Evolutionary conservation across 2,113 vertebrate species (phyloP), one percentile per base, ranked within the genome.

Genomic region (Laterallus jamaicensis): DNA sequence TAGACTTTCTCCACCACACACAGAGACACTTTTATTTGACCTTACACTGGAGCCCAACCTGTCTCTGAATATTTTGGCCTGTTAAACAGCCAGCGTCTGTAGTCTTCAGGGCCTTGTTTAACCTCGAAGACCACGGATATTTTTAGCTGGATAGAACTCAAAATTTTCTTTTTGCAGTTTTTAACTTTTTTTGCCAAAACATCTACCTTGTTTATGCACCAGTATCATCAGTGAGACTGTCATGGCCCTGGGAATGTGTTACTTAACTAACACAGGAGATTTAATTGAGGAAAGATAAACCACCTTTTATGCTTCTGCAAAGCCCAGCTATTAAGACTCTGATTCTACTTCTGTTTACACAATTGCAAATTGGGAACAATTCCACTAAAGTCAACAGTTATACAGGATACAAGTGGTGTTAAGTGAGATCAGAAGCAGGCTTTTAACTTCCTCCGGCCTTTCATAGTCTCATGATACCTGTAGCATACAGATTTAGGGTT

Each of bases 1-100:
- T 80, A n/a, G 74, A 81, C 68, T 56, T 86, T 86, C 63, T 86
- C 54, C 55, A 81, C 82, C 86, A 93, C 92, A 96, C 86, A 95
- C 73, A 96, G 84, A 95, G 56, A 76, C 35, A 81, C 19, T 76
- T 95, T 96, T 96, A 92, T 93, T 90, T 93, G 89, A 90, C 94
- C 60, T 95, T 76, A 68, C 26, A 21, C 28, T 90, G 92, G 50
- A 95, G 50, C 66, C 86, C 78, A 94, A 91, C 52, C 28, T 82
- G 54, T 37, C 40, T 86, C 42, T 87, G 95, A 96, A 92, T 95
- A 83, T 89, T 93, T 84, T 95, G 79, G 70, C 90, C 74, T 44
- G 32, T 68, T 78, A 60, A 91, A 92, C 73, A 96, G 70, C 50
- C 84, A 94, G n/a, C 79, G 86, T 95, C 82, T 96, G 84, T 96